Percentiles rank a stretch among this genome's conserved stretches.
Evolutionary conservation across 2,113 vertebrate species (phyloP).

Genomic region (Morone chrysops): DNA sequence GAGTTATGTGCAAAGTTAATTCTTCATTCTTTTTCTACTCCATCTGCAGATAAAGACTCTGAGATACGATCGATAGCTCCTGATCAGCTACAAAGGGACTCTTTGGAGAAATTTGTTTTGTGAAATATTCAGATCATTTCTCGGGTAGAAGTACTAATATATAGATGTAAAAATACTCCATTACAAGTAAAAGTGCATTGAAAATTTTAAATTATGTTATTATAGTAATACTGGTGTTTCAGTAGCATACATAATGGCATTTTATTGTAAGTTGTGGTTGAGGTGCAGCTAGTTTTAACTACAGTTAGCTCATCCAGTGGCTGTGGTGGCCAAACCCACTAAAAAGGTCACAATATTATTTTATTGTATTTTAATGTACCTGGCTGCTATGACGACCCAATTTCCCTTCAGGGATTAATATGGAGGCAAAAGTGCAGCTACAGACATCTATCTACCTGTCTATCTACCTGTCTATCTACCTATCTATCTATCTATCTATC

Average conservation of each 20-base stretch:
- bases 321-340: too few relatives aligned
- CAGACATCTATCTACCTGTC: too few relatives aligned
- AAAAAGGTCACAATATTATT: too few relatives aligned
- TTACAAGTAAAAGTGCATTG: background rate
- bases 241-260: too few relatives aligned
- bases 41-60: background rate
- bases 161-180: background rate
- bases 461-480: too few relatives aligned
- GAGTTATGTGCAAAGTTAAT: background rate
- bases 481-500: too few relatives aligned
- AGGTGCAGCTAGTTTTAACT: background rate
- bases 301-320: background rate
- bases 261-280: background rate
- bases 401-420: too few relatives aligned
- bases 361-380: too few relatives aligned
- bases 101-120: background rate
- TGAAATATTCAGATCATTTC: background rate
- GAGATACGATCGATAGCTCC: background rate
- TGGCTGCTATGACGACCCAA: too few relatives aligned
- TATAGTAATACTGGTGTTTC: too few relatives aligned
- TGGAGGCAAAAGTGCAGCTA: too few relatives aligned
- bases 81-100: background rate
- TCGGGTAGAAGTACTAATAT: background rate
- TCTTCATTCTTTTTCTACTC: background rate
- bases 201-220: too few relatives aligned